Evolutionary conservation across 2,113 vertebrate genomes (phyloP), one percentile per base, ranked within the genome.

Genomic region (Tichodroma muraria): DNA sequence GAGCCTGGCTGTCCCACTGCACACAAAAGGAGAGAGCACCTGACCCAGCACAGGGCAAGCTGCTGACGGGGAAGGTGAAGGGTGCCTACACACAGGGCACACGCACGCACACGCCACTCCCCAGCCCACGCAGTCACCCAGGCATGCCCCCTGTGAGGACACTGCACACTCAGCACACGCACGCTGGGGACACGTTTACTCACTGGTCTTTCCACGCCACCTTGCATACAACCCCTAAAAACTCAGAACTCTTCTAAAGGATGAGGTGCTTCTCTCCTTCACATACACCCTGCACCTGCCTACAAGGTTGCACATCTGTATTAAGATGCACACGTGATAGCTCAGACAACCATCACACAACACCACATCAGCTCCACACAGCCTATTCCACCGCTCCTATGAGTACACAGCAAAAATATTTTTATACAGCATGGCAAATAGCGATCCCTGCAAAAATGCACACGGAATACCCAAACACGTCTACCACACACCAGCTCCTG

Each of bases 71-170:
- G 42, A 38, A 68, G 88, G 49, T 56, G 49, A 70, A 30, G 42
- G 20, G 49, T 88, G 91, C 56, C 27, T 35, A 7, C 68, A 80
- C 45, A 38, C 4, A 2, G 2, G 0, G 44, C 44, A 0, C 71
- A 82, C 0, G 0, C 86, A 68, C 0, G 0, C 1, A 4, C 45
- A 20, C 0, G 1, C 33, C 27, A 2, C 38, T 54, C 77, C 59
- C 60, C 30, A 28, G 73, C 68, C 60, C 24, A 6, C 21, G 3
- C 37, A 8, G 42, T 2, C 57, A 16, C 50, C 28, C 24, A 3
- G 45, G 24, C 68, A 63, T 7, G 0, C 13, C 23, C 31, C 63
- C 60, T 20, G 28, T 38, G 22, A 44, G 31, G 47, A 56, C 11
- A 2, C 30, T 9, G 73, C 53, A 45, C n/a, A 9, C 60, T 66